A percentile compares a stretch with the other conserved stretches of the same genome.
phyloP scores from a whole-genome alignment of 35 echinoderm and acorn worm species.

The Apostichopus californicus region DNA sequence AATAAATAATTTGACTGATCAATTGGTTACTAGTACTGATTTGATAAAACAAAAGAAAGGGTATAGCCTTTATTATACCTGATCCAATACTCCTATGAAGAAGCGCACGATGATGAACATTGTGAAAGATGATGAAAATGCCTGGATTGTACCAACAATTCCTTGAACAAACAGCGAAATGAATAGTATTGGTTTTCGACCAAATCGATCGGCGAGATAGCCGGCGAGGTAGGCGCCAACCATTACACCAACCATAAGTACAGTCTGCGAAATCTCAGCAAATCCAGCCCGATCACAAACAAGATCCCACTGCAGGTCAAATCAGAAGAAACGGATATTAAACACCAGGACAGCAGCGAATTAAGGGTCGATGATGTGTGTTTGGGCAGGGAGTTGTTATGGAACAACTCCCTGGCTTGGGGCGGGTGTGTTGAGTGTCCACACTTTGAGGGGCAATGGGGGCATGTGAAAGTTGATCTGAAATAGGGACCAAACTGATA shows the following conservation, averaged over 20 bases:
- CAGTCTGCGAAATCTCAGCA: conserved; percentile 38
- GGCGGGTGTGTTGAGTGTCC: no score
- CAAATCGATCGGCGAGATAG: conserved; percentile 45
- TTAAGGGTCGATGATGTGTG: no score
- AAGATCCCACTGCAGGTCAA: conserved; percentile 51
- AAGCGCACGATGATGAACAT: conserved; percentile 19
- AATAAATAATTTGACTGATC: no score
- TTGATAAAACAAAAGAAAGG: no score
- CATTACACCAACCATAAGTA: conserved; percentile 37
- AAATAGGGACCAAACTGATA: no score
- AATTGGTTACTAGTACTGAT: no score
- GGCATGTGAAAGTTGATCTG: no score
- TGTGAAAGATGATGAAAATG: conserved; percentile 9
- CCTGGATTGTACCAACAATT: neutral
- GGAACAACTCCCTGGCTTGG: no score
- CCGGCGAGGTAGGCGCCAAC: conserved; percentile 1
- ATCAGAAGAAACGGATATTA: neutral
- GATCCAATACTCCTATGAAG: conserved; percentile 19
- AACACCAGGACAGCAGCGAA: no score
- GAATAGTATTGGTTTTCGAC: conserved; percentile 21
- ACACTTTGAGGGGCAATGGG: no score
- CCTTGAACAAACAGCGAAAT: conserved; percentile 9
- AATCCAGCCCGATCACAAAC: conserved; percentile 5
- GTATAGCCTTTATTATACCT: neutral
- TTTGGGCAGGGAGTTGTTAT: no score